These are phyloP conservation scores for Antigone vipio DNA, from an alignment of 2,113 vertebrate genomes.

Conservation along the genomic window DNA sequence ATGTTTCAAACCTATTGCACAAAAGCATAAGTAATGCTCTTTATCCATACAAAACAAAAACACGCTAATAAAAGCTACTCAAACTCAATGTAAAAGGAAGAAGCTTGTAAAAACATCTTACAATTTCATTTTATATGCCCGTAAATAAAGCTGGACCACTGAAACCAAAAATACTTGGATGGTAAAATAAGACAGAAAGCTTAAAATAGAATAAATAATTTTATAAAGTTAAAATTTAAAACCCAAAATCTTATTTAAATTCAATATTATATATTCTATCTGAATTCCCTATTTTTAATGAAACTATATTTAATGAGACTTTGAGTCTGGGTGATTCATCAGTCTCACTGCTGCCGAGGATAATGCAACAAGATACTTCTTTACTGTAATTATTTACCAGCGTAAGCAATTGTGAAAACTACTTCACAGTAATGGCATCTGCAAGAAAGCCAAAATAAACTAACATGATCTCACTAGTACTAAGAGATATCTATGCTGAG, in stretches of 20 bases:
- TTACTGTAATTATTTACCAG: conserved; percentile 52
- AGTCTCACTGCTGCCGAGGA: conserved; percentile 42
- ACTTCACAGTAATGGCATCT: conserved; percentile 63
- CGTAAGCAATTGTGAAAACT: conserved; percentile 50
- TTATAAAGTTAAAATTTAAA: conserved; percentile 80
- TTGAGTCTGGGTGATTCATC: background rate
- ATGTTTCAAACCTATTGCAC: conserved; percentile 74
- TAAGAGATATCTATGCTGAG: background rate
- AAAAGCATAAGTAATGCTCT: conserved; percentile 70
- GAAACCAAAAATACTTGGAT: conserved; percentile 71
- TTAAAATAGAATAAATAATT: conserved; percentile 88
- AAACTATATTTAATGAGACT: conserved; percentile 68
- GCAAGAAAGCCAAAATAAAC: conserved; percentile 10
- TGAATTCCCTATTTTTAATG: conserved; percentile 73
- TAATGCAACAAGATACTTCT: conserved; percentile 12
- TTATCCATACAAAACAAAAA: conserved; percentile 51
- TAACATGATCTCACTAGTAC: background rate
- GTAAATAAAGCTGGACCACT: conserved; percentile 78
- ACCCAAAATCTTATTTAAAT: conserved; percentile 76
- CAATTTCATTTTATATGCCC: conserved; percentile 77
- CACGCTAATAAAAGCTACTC: conserved; percentile 62
- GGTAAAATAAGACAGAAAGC: conserved; percentile 80
- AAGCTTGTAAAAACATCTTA: conserved; percentile 77
- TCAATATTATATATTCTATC: conserved; percentile 81
- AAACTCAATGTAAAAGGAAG: conserved; percentile 66